phyloP scores from a whole-genome alignment of 2,888 invertebrate species.

The Dryococelus australis region DNA sequence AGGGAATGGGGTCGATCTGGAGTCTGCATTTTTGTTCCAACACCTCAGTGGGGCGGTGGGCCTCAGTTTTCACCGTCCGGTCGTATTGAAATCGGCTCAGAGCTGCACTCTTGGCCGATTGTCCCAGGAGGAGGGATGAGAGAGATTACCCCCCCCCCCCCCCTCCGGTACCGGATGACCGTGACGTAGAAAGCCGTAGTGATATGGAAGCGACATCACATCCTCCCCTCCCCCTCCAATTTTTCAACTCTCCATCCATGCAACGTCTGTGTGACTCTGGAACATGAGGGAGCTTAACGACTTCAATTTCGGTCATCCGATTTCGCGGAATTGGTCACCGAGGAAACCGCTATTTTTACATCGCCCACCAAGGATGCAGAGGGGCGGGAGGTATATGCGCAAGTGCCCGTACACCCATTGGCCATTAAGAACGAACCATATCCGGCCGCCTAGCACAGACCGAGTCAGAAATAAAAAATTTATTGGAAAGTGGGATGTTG shows the following conservation, averaged over 20 bases:
- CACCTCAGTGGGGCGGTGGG: neutral
- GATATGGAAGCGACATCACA: neutral
- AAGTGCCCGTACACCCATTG: neutral
- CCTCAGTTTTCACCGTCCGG: neutral
- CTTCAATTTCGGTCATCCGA: conserved; percentile 4
- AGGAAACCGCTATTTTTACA: neutral
- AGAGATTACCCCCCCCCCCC: neutral
- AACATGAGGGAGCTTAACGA: neutral
- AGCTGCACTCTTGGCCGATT: neutral
- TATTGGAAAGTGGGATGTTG: neutral
- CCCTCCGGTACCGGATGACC: neutral
- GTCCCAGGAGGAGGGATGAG: neutral
- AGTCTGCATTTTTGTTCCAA: no score
- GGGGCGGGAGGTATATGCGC: neutral
- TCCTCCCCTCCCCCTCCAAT: neutral
- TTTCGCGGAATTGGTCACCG: conserved; percentile 8
- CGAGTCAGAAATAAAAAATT: neutral
- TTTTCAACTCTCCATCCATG: neutral
- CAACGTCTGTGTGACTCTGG: neutral
- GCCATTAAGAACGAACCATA: neutral
- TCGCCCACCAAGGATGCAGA: neutral
- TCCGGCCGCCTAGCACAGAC: neutral
- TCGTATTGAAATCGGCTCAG: neutral
- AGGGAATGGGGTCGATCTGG: neutral
- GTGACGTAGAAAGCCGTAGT: neutral